Evolutionary conservation across 1,140 invertebrate species (phyloP).

Genomic region (Battus philenor): DNA sequence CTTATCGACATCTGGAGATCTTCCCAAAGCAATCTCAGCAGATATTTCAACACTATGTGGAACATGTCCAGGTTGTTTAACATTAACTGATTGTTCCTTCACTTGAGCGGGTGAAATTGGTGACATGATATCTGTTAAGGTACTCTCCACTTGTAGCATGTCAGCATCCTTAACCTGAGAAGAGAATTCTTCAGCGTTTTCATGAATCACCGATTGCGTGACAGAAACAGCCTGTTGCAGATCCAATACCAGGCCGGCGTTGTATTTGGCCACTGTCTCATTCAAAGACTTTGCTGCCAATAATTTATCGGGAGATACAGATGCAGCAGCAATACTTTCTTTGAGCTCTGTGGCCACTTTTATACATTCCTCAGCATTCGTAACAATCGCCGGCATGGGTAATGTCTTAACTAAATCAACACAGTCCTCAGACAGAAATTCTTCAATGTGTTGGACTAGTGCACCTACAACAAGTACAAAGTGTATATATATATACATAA

Average conservation of each 20-base stretch:
- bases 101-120: not conserved
- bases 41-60: too few species aligned
- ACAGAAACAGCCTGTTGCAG: not conserved
- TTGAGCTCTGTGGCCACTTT: constrained; percentile 29
- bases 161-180: too few species aligned
- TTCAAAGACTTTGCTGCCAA: too few species aligned
- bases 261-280: too few species aligned
- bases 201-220: not conserved
- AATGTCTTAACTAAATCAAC: constrained; percentile 23
- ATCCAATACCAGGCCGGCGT: not conserved
- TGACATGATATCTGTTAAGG: not conserved
- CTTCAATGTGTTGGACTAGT: constrained; percentile 30
- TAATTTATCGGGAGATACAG: too few species aligned
- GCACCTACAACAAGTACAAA: constrained; percentile 28
- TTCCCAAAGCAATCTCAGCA: too few species aligned
- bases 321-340: constrained; percentile 23
- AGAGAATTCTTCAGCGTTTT: not conserved
- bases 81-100: not conserved
- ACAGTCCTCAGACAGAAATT: constrained; percentile 30
- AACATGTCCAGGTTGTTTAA: not conserved
- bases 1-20: too few species aligned
- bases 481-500: too few species aligned
- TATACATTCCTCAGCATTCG: constrained; percentile 10
- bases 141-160: not conserved
- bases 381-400: too few species aligned